A percentile compares a stretch with the other conserved stretches of the same genome.
These are phyloP conservation scores for Machimus atricapillus DNA, from an alignment of 2,888 invertebrate genomes.

Conservation along the genomic window DNA sequence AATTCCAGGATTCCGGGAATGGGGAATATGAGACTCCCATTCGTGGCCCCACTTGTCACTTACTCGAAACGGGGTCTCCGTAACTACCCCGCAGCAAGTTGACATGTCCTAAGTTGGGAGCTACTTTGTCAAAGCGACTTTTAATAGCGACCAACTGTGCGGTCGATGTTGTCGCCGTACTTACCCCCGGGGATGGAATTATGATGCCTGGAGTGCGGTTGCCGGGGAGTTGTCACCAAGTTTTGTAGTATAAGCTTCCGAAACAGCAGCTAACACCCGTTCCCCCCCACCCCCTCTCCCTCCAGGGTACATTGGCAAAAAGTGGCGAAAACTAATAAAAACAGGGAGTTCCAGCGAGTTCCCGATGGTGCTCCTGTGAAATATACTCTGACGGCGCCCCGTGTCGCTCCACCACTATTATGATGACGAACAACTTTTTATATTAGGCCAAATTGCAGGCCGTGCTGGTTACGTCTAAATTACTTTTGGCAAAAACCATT, in stretches of 20 bases:
- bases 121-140: constrained; percentile 47
- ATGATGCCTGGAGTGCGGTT: constrained; percentile 17
- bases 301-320: constrained; percentile 38
- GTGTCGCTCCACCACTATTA: constrained; percentile 35
- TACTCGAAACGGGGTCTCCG: background rate
- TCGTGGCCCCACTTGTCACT: background rate
- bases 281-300: no score
- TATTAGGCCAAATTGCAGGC: constrained; percentile 42
- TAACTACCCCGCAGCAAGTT: constrained; percentile 4
- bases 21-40: background rate
- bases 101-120: constrained; percentile 40
- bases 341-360: background rate
- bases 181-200: constrained; percentile 19
- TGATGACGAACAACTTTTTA: constrained; percentile 47
- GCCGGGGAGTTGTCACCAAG: background rate
- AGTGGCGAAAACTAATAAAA: constrained; percentile 45
- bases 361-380: background rate
- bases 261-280: background rate
- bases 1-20: background rate
- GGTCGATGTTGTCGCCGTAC: constrained; percentile 28
- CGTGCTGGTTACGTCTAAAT: constrained; percentile 46
- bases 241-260: background rate
- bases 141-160: constrained; percentile 46
- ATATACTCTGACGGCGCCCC: constrained; percentile 8
- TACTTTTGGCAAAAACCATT: constrained; percentile 47